These are phyloP conservation scores for Sturnira hondurensis DNA, from an alignment of 2,113 vertebrate species.

Conservation along the genomic window DNA sequence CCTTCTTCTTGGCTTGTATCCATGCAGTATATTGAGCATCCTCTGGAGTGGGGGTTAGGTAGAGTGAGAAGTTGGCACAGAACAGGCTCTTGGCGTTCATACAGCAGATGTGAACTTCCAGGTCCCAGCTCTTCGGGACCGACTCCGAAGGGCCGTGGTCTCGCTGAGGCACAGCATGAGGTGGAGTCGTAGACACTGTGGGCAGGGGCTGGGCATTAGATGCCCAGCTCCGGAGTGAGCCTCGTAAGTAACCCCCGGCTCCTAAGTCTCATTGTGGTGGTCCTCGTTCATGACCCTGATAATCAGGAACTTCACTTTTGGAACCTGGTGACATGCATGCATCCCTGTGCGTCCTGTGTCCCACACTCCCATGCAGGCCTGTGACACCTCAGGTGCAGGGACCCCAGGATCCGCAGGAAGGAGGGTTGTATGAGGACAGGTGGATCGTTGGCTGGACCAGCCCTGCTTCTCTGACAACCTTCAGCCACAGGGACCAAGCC, in stretches of 20 bases:
- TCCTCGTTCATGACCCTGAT: neutral
- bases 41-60: neutral
- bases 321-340: neutral
- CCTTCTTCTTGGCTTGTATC: constrained; percentile 14
- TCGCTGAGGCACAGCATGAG: neutral
- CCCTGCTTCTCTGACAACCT: neutral
- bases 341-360: neutral
- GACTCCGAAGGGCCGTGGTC: neutral
- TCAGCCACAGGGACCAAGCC: neutral
- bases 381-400: neutral
- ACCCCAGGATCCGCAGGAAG: too few relatives aligned
- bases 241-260: neutral
- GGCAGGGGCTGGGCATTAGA: neutral
- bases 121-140: neutral
- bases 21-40: neutral
- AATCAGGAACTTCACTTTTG: neutral
- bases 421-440: neutral
- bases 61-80: neutral
- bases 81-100: neutral
- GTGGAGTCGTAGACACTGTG: accelerated
- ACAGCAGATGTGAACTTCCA: neutral
- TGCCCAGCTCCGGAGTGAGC: neutral
- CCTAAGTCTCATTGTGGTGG: neutral
- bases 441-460: accelerated
- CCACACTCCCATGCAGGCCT: neutral